phyloP scores from a whole-genome alignment of 1,140 invertebrate genomes.

The Hylaeus anthracinus region DNA sequence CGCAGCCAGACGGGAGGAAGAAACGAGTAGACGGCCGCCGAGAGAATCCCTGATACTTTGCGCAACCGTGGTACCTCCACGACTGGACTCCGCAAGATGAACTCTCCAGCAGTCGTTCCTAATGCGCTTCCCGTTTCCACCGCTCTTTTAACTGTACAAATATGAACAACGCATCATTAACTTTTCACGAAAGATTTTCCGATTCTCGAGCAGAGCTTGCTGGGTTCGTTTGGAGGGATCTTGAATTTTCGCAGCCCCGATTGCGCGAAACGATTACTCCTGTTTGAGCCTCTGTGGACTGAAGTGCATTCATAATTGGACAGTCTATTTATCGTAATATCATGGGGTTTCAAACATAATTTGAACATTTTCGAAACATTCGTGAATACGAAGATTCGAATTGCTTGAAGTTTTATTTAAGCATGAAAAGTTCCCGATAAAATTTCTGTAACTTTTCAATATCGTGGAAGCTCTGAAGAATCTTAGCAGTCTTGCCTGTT shows the following conservation, averaged over 20 bases:
- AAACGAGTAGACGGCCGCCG: conserved; percentile 6
- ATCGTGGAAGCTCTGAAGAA: too few species aligned
- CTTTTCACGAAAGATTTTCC: neutral
- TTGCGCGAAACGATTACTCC: too few species aligned
- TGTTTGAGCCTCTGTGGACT: too few species aligned
- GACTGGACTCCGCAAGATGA: conserved; percentile 1
- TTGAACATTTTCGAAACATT: too few species aligned
- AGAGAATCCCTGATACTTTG: conserved; percentile 16
- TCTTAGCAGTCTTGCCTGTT: too few species aligned
- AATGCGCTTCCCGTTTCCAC: conserved; percentile 15
- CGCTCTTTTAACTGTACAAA: conserved; percentile 6
- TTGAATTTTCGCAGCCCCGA: neutral
- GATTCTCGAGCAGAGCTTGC: neutral
- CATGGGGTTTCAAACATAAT: too few species aligned
- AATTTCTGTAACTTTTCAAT: too few species aligned
- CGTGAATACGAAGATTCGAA: too few species aligned
- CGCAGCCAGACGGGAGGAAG: conserved; percentile 1
- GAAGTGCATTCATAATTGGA: too few species aligned
- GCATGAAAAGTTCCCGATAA: too few species aligned
- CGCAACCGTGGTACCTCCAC: neutral
- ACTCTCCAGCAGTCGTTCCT: neutral
- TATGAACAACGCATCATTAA: conserved; percentile 26
- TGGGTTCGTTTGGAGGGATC: neutral
- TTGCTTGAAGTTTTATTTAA: too few species aligned
- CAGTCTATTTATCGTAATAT: too few species aligned